These are phyloP conservation scores for Autographa gamma DNA, from an alignment of 2,888 invertebrate genomes.

Conservation along the genomic window DNA sequence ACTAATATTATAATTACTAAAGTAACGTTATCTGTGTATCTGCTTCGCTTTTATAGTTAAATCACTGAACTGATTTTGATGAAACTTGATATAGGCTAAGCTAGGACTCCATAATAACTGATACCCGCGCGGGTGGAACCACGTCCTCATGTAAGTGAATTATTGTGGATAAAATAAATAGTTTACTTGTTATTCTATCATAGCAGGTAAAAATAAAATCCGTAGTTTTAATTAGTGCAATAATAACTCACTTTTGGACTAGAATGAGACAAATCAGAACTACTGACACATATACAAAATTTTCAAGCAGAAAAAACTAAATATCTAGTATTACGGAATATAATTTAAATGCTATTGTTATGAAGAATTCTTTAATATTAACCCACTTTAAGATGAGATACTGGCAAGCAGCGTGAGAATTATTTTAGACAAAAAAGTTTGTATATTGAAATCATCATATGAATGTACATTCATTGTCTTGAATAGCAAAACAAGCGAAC, in stretches of 20 bases:
- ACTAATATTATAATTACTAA: too few relatives aligned
- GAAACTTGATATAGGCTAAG: too few relatives aligned
- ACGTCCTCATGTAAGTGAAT: too few relatives aligned
- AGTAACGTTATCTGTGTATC: too few relatives aligned
- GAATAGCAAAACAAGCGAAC: background rate
- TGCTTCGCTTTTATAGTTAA: too few relatives aligned
- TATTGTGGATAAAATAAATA: too few relatives aligned
- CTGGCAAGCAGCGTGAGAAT: slow-evolving; percentile 1
- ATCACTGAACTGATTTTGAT: too few relatives aligned
- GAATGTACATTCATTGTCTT: background rate
- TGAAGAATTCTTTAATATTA: background rate
- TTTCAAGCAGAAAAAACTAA: background rate
- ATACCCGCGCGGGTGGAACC: too few relatives aligned
- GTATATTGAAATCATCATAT: too few relatives aligned
- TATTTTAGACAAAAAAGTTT: background rate
- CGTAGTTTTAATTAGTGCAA: background rate
- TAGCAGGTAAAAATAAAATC: background rate
- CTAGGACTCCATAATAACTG: too few relatives aligned
- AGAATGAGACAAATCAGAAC: background rate
- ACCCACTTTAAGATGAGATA: background rate
- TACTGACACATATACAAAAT: background rate
- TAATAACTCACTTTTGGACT: background rate
- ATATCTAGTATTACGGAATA: background rate
- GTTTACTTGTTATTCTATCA: too few relatives aligned
- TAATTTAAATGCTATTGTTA: background rate